Evolutionary conservation across 2,888 invertebrate species (phyloP), one percentile per base, ranked within the genome.

Genomic region (Nudaria mundana): DNA sequence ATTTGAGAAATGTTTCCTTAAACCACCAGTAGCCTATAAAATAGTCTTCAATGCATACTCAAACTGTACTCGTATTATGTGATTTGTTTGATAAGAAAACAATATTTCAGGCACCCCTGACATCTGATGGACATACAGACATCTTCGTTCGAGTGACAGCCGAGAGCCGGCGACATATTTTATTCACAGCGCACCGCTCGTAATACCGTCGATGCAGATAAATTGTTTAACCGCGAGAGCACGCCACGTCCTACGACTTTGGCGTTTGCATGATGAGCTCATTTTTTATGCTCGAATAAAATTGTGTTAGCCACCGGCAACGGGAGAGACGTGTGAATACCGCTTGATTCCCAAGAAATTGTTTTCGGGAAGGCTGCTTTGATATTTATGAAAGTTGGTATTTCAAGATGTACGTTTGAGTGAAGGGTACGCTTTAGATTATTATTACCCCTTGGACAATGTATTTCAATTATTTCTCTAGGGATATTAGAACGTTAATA

Each of bases 151-250:
- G 79, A 80, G 66, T 84, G 86, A 86, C 87, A 84, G 86, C 64
- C 81, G 75, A 76, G 86, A 83, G 86, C 66, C 82, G 75, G 77
- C 81, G 87, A 86, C 87, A 87, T 88, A 87, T 88, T 84, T 88
- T 88, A 88, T 88, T 88, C 88, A 88, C 69, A 63, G 71, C 82
- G 76, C 80, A 71, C 69, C 81, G 82, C 76, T 68, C 86, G 87
- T 83, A 86, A 86, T 82, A 75, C 85, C 85, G 85, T 87, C 88
- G 87, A 88, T 84, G 87, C 81, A 86, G 88, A 88, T 88, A 88
- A 88, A 88, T 87, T 87, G 87, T 88, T 88, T 88, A 85, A 87
- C 83, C 87, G 81, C 86, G 85, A 66, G 65, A 70, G 72, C 66
- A 52, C 64, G 74, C 84, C 82, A 83, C 84, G 86, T 85, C 79